Conservation (phyloP, 2,797 vertebrate genomes). For the Sebastolobus alascanus region DNA sequence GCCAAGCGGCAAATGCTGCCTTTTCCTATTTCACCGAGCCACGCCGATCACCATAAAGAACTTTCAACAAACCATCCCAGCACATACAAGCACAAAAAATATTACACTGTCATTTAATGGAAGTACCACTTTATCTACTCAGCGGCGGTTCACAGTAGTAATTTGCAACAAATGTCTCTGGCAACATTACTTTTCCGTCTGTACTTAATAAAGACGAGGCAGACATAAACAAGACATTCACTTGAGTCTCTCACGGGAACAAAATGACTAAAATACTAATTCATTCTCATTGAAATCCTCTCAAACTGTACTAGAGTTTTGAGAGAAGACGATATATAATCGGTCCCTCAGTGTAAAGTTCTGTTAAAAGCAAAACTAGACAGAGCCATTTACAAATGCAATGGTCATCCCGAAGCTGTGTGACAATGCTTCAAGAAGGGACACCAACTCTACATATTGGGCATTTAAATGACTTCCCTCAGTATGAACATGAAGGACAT, state of each 20-base stretch:
- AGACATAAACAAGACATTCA: conserved; percentile 44
- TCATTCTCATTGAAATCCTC: conserved; percentile 41
- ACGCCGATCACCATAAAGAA: conserved; percentile 25
- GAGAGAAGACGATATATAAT: conserved; percentile 31
- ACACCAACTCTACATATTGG: neutral
- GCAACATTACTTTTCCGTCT: conserved; percentile 6
- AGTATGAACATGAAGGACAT: conserved; percentile 18
- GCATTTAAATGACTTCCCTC: conserved; percentile 20
- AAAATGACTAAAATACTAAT: conserved; percentile 37
- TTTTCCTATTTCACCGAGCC: conserved; percentile 45
- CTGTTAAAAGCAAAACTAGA: conserved; percentile 37
- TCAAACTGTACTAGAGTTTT: conserved; percentile 36
- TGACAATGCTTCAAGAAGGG: neutral
- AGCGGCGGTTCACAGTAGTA: conserved; percentile 29
- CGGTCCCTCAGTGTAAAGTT: conserved; percentile 30
- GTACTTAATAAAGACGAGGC: conserved; percentile 27
- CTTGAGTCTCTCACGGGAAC: conserved; percentile 27
- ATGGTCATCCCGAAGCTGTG: neutral
- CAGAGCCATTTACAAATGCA: conserved; percentile 31
- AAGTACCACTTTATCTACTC: conserved; percentile 38
- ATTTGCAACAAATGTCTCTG: conserved; percentile 42
- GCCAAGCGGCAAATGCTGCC: conserved; percentile 29
- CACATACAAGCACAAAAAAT: conserved; percentile 52
- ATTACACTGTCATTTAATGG: conserved; percentile 48
- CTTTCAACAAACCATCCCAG: conserved; percentile 20